phyloP scores from a whole-genome alignment of 2,888 invertebrate species.

The Eupithecia subumbrata region DNA sequence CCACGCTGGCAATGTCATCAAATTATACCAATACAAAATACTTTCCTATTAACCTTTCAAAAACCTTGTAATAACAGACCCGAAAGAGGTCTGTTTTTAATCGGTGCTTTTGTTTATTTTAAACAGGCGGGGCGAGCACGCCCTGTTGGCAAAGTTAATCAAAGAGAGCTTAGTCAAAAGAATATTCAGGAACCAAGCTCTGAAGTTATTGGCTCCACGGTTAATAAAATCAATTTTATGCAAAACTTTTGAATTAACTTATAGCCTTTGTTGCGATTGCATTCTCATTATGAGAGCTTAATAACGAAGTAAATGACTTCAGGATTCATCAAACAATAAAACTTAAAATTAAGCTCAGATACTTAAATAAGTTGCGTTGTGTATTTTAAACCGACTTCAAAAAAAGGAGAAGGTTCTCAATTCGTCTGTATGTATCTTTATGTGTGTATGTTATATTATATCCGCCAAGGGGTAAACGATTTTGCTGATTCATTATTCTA shows the following conservation, averaged over 20 bases:
- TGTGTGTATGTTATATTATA: too few relatives aligned
- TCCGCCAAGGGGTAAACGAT: too few relatives aligned
- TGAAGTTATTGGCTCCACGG: slow-evolving; percentile 53
- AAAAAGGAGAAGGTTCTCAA: too few relatives aligned
- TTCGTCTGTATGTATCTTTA: too few relatives aligned
- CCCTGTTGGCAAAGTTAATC: slow-evolving; percentile 51
- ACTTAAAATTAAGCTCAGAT: neutral
- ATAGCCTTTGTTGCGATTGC: slow-evolving; percentile 37
- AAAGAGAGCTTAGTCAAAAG: slow-evolving; percentile 57
- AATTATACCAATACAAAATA: neutral
- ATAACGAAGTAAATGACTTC: neutral
- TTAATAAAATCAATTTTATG: slow-evolving; percentile 71
- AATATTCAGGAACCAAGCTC: slow-evolving; percentile 53
- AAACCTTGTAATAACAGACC: neutral
- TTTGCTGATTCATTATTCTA: too few relatives aligned
- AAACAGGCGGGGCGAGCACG: slow-evolving; percentile 24
- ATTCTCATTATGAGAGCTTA: slow-evolving; percentile 15
- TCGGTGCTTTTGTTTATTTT: slow-evolving; percentile 23
- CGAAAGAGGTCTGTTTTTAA: slow-evolving; percentile 21
- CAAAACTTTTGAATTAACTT: slow-evolving; percentile 56
- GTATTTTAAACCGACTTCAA: too few relatives aligned
- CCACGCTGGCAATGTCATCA: neutral
- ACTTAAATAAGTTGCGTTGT: neutral
- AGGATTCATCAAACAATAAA: neutral
- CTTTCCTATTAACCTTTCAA: neutral